These are phyloP conservation scores for Chamaetylas fuelleborni DNA, from an alignment of 2,113 vertebrate species.

Conservation along the genomic window DNA sequence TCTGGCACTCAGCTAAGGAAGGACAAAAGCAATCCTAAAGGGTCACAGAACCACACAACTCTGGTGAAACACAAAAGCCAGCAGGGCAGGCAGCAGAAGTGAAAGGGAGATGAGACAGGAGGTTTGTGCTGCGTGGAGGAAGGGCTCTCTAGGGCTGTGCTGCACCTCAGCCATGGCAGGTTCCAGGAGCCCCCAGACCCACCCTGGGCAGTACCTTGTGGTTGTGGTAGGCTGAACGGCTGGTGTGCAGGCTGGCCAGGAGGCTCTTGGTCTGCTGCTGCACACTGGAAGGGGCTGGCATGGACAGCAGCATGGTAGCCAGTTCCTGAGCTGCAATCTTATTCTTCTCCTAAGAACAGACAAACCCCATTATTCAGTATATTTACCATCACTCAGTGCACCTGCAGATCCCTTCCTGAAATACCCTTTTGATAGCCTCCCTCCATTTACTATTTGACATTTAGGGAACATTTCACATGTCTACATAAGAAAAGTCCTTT, in stretches of 20 bases:
- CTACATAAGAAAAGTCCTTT: not conserved
- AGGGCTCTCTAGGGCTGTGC: not conserved
- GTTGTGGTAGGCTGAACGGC: constrained; percentile 95
- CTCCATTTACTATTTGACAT: not conserved
- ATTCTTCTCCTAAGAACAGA: constrained; percentile 86
- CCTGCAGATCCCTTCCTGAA: not conserved
- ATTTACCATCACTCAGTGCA: not conserved
- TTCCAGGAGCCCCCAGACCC: not conserved
- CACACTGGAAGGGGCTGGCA: constrained; percentile 93
- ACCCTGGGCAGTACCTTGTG: constrained; percentile 84
- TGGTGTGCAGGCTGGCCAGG: constrained; percentile 94
- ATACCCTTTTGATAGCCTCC: not conserved
- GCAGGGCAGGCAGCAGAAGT: not conserved
- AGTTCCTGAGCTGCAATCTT: constrained; percentile 90
- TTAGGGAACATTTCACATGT: not conserved
- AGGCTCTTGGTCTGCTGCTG: constrained; percentile 98
- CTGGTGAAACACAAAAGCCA: not conserved
- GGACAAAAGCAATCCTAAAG: not conserved
- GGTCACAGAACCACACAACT: not conserved
- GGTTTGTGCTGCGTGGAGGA: not conserved
- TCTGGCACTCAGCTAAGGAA: not conserved
- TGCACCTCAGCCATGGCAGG: not conserved
- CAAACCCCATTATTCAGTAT: not conserved
- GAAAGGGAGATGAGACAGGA: not conserved
- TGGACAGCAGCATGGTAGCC: constrained; percentile 91